Conservation (phyloP, 30 jellyfish, hydroid and myxozoan genomes). For the Pseudorhiza aurosa region DNA sequence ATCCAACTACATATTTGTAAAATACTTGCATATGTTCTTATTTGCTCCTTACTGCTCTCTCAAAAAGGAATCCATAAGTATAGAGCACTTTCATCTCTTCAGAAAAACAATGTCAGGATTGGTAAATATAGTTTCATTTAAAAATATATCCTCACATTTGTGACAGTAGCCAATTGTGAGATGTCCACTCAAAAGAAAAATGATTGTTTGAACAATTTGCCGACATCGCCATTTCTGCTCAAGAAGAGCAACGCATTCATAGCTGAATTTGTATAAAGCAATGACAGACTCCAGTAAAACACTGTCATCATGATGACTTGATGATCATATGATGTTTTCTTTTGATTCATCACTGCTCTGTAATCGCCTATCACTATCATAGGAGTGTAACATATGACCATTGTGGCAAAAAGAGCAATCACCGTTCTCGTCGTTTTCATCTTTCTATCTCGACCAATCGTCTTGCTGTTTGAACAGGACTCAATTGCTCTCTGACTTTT, state of each 20-base stretch:
- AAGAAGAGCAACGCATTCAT: conserved; percentile 29
- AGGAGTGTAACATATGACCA: conserved; percentile 46
- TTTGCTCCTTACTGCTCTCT: too few species aligned
- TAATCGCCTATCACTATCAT: conserved; percentile 29
- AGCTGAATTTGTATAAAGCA: conserved; percentile 50
- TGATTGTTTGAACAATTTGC: conserved; percentile 21
- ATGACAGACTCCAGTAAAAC: conserved; percentile 41
- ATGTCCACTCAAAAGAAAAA: conserved; percentile 23
- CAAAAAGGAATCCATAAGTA: too few species aligned
- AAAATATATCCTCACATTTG: too few species aligned
- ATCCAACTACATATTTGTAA: too few species aligned
- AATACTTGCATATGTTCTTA: too few species aligned
- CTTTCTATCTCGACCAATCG: background rate
- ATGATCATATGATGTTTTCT: conserved; percentile 15
- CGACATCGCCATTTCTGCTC: conserved; percentile 13
- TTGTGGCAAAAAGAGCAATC: conserved; percentile 27
- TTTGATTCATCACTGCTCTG: conserved; percentile 27
- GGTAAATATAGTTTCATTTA: too few species aligned
- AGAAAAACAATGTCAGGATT: too few species aligned
- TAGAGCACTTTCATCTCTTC: too few species aligned
- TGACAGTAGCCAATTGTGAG: too few species aligned
- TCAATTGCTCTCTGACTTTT: conserved; percentile 3
- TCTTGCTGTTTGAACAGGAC: background rate
- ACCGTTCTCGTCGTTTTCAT: conserved; percentile 20
- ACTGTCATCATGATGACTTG: conserved; percentile 9